Percentiles rank a stretch among this genome's conserved stretches.
Evolutionary conservation across 2,113 vertebrate species (phyloP).

Genomic region (Petromus typicus): DNA sequence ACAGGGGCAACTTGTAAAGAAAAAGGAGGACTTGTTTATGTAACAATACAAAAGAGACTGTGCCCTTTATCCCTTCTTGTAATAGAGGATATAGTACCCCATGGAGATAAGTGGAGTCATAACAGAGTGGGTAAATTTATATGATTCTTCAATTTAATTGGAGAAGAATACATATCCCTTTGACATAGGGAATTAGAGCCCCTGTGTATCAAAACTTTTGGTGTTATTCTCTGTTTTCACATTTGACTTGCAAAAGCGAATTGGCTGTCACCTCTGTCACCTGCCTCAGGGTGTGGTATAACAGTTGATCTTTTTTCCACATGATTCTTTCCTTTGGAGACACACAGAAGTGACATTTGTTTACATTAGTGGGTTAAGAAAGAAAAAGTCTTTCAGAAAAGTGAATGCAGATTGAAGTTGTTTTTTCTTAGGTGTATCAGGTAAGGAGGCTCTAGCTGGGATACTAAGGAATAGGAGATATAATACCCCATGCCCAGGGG

Average conservation of each 20-base stretch:
- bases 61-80: constrained; percentile 56
- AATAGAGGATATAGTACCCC: constrained; percentile 25
- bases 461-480: no score
- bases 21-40: constrained; percentile 74
- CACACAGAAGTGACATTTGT: constrained; percentile 58
- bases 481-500: constrained; percentile 50
- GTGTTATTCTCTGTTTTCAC: not conserved
- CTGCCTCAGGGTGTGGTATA: not conserved
- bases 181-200: not conserved
- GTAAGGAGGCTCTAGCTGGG: not conserved
- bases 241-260: constrained; percentile 36
- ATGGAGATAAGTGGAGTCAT: constrained; percentile 55
- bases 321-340: constrained; percentile 48
- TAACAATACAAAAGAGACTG: constrained; percentile 78
- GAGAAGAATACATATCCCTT: constrained; percentile 6
- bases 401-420: not conserved
- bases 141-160: constrained; percentile 17
- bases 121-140: not conserved
- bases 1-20: constrained; percentile 50
- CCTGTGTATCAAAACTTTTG: not conserved
- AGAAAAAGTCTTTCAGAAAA: constrained; percentile 36
- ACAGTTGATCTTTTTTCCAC: constrained; percentile 21
- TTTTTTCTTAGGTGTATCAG: not conserved
- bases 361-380: constrained; percentile 45
- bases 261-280: constrained; percentile 28